Conservation (phyloP, 2,888 invertebrate species). For the Papilio demoleus region DNA sequence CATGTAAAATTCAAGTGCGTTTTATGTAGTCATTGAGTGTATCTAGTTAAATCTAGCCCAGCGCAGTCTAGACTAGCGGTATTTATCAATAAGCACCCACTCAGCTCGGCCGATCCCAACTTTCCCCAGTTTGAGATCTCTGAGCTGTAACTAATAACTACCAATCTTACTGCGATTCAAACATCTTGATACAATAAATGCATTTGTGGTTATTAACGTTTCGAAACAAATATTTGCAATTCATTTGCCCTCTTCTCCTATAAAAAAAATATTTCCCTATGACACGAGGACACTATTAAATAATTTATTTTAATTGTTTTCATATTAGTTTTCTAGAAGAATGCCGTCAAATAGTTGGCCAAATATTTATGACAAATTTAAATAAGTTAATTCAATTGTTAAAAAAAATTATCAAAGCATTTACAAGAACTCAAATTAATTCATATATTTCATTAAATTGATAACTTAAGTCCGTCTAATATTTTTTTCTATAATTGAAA, state of each 20-base stretch:
- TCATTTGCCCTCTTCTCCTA: too few species aligned
- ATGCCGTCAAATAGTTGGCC: too few species aligned
- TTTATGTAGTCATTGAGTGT: slow-evolving; percentile 9
- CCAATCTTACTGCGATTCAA: slow-evolving; percentile 42
- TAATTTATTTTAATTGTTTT: too few species aligned
- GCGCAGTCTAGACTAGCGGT: slow-evolving; percentile 46
- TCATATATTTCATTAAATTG: too few species aligned
- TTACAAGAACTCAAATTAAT: too few species aligned
- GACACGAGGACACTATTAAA: too few species aligned
- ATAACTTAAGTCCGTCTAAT: too few species aligned
- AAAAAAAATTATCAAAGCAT: too few species aligned
- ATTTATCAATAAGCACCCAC: slow-evolving; percentile 61
- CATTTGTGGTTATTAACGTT: neutral
- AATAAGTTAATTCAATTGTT: too few species aligned
- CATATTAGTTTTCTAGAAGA: too few species aligned
- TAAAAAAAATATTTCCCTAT: too few species aligned
- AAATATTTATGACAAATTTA: too few species aligned
- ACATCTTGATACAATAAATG: slow-evolving; percentile 41
- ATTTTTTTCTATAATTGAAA: neutral
- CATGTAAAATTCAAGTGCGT: neutral
- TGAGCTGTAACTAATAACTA: slow-evolving; percentile 51
- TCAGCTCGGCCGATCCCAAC: slow-evolving; percentile 59
- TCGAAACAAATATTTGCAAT: neutral
- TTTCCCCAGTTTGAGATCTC: slow-evolving; percentile 74
- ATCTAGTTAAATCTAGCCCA: slow-evolving; percentile 35